phyloP scores from a whole-genome alignment of 2,797 vertebrate genomes.

The Manis pentadactyla region DNA sequence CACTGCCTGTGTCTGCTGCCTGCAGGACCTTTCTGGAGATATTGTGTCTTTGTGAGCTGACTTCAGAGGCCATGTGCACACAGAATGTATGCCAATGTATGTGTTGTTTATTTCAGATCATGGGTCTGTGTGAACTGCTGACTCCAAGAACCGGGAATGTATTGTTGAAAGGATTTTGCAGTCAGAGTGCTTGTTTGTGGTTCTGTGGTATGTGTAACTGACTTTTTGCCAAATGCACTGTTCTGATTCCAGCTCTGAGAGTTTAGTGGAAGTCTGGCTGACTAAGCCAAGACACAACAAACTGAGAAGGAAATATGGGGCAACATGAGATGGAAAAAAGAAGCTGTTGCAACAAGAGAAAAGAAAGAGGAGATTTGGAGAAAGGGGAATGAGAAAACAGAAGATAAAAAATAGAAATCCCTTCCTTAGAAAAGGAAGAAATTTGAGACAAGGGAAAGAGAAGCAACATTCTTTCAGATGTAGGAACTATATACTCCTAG shows the following conservation, averaged over 20 bases:
- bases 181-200: conserved; percentile 73
- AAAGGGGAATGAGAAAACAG: neutral
- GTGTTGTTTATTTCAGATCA: conserved; percentile 57
- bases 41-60: conserved; percentile 68
- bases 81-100: conserved; percentile 40
- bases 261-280: conserved; percentile 53
- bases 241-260: conserved; percentile 57
- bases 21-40: conserved; percentile 59
- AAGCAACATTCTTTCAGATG: neutral
- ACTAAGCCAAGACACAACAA: conserved; percentile 60
- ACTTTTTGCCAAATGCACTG: conserved; percentile 64
- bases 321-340: conserved; percentile 4
- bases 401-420: neutral
- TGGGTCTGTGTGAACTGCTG: conserved; percentile 66
- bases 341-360: neutral
- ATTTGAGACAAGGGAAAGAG: neutral
- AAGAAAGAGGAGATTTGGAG: neutral
- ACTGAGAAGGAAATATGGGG: conserved; percentile 45
- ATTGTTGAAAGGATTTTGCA: conserved; percentile 72
- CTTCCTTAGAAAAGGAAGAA: neutral
- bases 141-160: conserved; percentile 42
- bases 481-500: neutral
- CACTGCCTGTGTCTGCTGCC: neutral
- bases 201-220: conserved; percentile 69
- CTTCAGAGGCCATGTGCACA: conserved; percentile 56